Conservation (phyloP, 1,140 invertebrate species). For the Ruditapes philippinarum region DNA sequence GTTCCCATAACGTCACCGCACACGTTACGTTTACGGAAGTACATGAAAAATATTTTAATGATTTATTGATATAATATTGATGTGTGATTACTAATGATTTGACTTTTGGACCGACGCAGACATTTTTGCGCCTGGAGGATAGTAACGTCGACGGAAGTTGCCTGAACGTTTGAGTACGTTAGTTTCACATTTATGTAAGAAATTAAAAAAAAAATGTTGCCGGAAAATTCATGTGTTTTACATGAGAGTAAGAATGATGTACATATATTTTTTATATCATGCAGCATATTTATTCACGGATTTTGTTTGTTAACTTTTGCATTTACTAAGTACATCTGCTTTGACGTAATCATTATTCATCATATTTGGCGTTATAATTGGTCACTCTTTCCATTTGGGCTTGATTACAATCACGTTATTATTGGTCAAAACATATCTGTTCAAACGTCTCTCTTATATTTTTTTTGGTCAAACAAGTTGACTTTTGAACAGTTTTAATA, state of each 20-base stretch:
- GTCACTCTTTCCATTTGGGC: too few species aligned
- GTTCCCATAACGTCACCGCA: background rate
- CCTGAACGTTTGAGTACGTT: background rate
- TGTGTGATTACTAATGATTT: background rate
- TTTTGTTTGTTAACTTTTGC: too few species aligned
- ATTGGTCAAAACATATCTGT: too few species aligned
- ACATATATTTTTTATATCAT: background rate
- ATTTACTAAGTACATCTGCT: too few species aligned
- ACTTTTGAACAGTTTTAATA: too few species aligned
- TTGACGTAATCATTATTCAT: too few species aligned
- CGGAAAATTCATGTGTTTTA: background rate
- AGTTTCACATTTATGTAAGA: background rate
- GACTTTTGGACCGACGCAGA: background rate
- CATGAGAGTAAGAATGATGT: background rate
- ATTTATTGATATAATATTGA: conserved; percentile 2
- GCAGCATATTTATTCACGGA: too few species aligned
- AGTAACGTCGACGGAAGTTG: background rate
- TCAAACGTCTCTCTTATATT: too few species aligned
- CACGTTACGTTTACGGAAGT: conserved; percentile 4
- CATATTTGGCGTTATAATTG: too few species aligned
- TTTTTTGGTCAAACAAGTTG: too few species aligned
- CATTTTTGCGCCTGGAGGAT: background rate
- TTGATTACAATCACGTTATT: too few species aligned
- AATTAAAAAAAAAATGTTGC: background rate
- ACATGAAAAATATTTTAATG: background rate